Percentiles rank a stretch among this genome's conserved stretches.
Conservation (phyloP, 2,888 invertebrate species). For the Zele albiditarsus region DNA sequence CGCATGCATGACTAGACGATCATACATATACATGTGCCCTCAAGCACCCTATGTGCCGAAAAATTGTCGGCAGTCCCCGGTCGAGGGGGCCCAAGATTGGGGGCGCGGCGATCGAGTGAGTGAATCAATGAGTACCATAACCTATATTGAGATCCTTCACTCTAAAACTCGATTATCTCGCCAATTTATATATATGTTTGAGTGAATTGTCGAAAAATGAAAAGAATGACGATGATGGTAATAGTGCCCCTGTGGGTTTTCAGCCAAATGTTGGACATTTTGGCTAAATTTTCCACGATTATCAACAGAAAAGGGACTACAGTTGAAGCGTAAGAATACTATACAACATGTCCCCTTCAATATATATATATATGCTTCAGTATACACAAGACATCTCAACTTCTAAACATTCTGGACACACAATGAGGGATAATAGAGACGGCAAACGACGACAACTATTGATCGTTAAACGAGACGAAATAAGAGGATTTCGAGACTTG, state of each 20-base stretch:
- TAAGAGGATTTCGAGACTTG: conserved; percentile 59
- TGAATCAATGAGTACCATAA: conserved; percentile 13
- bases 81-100: neutral
- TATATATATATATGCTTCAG: neutral
- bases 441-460: conserved; percentile 46
- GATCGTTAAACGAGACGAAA: conserved; percentile 66
- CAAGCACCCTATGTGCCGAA: neutral
- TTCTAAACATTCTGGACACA: neutral
- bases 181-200: conserved; percentile 11
- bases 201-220: conserved; percentile 6
- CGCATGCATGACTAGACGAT: conserved; percentile 28
- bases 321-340: conserved; percentile 21
- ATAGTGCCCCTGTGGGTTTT: neutral
- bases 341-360: conserved; percentile 3
- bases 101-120: neutral
- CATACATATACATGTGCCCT: conserved; percentile 10
- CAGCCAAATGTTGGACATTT: conserved; percentile 19
- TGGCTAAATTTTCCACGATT: conserved; percentile 31
- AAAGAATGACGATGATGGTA: neutral
- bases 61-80: conserved; percentile 7
- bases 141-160: neutral
- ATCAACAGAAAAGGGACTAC: conserved; percentile 18
- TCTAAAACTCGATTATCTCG: conserved; percentile 16
- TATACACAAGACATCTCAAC: neutral
- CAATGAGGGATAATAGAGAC: conserved; percentile 33